Base-by-base conservation (phyloP, 2,888 invertebrate species). In the Bruchidius siliquastri region DNA sequence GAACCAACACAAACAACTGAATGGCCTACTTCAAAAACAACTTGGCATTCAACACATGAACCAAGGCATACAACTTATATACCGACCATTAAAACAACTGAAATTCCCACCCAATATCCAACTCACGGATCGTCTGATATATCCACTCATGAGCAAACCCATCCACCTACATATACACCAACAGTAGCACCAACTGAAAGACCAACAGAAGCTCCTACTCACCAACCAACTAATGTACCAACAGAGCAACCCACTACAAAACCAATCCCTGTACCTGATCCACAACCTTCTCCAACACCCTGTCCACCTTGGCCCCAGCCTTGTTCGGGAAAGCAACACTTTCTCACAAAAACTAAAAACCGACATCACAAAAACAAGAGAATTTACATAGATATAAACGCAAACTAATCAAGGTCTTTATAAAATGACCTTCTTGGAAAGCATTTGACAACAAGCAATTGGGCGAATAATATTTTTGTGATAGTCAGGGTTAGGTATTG, bases 81-180 rank as follows among this genome's bases (percentile, higher is more conserved):
- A n/a, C n/a, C n/a, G n/a, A n/a, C n/a, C n/a, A n/a, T n/a, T n/a
- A n/a, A n/a, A n/a, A n/a, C n/a, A n/a, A n/a, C n/a, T n/a, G n/a
- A n/a, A n/a, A n/a, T n/a, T n/a, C n/a, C n/a, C n/a, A n/a, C n/a
- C n/a, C n/a, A n/a, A n/a, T n/a, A n/a, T n/a, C n/a, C n/a, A n/a
- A n/a, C n/a, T n/a, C n/a, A n/a, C n/a, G n/a, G n/a, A n/a, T n/a
- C n/a, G n/a, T n/a, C n/a, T n/a, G n/a, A n/a, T n/a, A n/a, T n/a
- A n/a, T n/a, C n/a, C n/a, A n/a, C n/a, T n/a, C n/a, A n/a, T n/a
- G 69, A 69, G 69, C 20, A 21, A 66, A 21, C 72, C 20, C 69
- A 30, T 10, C 22, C 6, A 18, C 13, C 67, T 67, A 20, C 49
- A 49, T 3, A 13, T 18, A 13, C 18, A 49, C 49, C 72, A 32